These are phyloP conservation scores for Perdita meconis DNA, from an alignment of 2,888 invertebrate genomes.

Conservation along the genomic window DNA sequence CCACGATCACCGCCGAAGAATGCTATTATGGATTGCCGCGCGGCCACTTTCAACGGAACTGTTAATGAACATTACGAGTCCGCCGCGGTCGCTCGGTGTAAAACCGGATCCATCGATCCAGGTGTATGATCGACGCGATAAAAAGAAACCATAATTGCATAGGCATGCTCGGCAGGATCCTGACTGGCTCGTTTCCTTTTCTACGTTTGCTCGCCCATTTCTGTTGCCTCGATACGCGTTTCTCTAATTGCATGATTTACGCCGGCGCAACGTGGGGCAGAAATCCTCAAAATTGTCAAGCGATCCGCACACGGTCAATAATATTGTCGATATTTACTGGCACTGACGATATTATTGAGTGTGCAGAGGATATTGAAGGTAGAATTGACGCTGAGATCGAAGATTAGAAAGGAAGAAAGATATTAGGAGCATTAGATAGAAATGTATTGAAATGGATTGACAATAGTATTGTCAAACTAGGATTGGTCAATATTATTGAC, in stretches of 20 bases:
- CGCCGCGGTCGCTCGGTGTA: conserved; percentile 29
- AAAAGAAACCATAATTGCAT: conserved; percentile 66
- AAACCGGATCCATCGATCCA: conserved; percentile 66
- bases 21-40: conserved; percentile 54
- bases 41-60: conserved; percentile 57
- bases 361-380: too few relatives aligned
- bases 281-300: too few relatives aligned
- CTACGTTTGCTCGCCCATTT: conserved; percentile 32
- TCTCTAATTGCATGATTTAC: conserved; percentile 49
- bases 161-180: conserved; percentile 54
- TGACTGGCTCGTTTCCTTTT: conserved; percentile 26
- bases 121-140: conserved; percentile 67
- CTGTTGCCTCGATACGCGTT: conserved; percentile 20
- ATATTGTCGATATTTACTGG: too few relatives aligned
- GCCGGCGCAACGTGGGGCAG: too few relatives aligned
- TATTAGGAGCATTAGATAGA: too few relatives aligned
- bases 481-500: too few relatives aligned
- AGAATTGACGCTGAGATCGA: too few relatives aligned
- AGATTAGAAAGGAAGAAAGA: too few relatives aligned
- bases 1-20: conserved; percentile 31
- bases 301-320: too few relatives aligned
- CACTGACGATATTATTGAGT: too few relatives aligned
- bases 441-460: too few relatives aligned
- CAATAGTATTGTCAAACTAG: too few relatives aligned
- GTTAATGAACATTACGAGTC: conserved; percentile 60